These are phyloP conservation scores for Pseudachorutes palmiensis DNA, from an alignment of 1,140 invertebrate species.

Conservation along the genomic window DNA sequence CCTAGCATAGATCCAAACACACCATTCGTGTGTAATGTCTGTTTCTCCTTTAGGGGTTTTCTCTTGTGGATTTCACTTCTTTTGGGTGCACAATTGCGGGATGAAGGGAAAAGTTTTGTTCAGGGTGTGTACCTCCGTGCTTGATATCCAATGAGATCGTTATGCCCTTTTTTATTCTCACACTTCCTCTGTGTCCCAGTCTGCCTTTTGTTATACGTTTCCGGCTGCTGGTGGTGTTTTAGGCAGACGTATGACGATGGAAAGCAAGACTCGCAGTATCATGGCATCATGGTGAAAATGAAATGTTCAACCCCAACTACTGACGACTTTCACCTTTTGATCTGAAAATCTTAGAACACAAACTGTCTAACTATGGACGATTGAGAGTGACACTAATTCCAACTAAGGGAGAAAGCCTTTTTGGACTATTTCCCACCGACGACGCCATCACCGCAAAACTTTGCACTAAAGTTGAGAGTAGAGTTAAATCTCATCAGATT, in stretches of 20 bases:
- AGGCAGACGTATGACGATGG: no score
- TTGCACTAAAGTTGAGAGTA: neutral
- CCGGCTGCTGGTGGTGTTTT: no score
- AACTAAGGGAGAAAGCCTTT: neutral
- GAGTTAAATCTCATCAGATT: neutral
- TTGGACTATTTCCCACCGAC: no score
- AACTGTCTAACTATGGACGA: slow-evolving; percentile 9
- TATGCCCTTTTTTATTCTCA: neutral
- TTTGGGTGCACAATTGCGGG: slow-evolving; percentile 7
- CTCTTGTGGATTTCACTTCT: neutral
- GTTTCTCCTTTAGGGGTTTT: neutral
- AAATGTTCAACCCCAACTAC: neutral
- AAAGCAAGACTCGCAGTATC: no score
- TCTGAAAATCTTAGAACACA: neutral
- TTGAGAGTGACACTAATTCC: slow-evolving; percentile 8
- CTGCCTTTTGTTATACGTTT: no score
- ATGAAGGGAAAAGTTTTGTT: slow-evolving; percentile 3
- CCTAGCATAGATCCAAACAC: neutral
- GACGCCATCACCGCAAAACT: neutral
- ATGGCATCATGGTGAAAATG: neutral
- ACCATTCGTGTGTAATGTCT: neutral
- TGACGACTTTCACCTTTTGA: neutral
- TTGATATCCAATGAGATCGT: neutral
- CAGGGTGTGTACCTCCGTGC: neutral
- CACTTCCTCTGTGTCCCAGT: neutral